Percentiles rank a stretch among this genome's conserved stretches.
These are phyloP conservation scores for Pygocentrus nattereri DNA, from an alignment of 2,797 vertebrate genomes.

Conservation along the genomic window DNA sequence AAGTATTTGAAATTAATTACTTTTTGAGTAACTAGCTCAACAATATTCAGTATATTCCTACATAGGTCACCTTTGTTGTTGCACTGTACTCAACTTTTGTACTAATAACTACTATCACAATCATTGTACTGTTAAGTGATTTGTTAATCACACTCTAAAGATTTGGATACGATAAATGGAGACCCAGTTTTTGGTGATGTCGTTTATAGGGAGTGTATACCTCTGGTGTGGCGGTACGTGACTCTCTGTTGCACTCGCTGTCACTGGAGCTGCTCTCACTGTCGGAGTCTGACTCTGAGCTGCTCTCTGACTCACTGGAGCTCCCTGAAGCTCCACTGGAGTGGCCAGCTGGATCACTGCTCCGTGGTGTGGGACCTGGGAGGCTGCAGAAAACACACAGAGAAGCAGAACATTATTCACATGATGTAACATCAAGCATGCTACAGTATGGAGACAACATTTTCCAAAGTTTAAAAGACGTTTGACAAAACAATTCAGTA, in stretches of 20 bases:
- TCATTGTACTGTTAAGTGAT: background rate
- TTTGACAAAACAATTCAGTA: too few species aligned
- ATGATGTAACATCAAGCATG: background rate
- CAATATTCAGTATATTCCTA: too few species aligned
- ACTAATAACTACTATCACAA: background rate
- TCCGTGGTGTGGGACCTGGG: constrained; percentile 73
- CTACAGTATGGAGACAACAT: too few species aligned
- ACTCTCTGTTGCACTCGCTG: constrained; percentile 83
- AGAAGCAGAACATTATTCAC: constrained; percentile 15
- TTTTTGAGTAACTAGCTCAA: too few species aligned
- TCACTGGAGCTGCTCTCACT: constrained; percentile 84
- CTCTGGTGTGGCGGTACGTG: constrained; percentile 83
- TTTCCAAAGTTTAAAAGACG: too few species aligned
- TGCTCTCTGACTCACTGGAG: constrained; percentile 91
- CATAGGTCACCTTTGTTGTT: too few species aligned
- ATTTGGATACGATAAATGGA: background rate
- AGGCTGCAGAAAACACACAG: constrained; percentile 52
- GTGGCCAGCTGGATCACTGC: constrained; percentile 82
- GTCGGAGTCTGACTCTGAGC: constrained; percentile 85
- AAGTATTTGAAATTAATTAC: too few species aligned
- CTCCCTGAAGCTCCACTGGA: constrained; percentile 85
- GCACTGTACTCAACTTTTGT: background rate
- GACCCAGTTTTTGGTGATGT: background rate
- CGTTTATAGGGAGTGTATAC: constrained; percentile 63
- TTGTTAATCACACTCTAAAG: background rate